Evolutionary conservation across 1,140 invertebrate species (phyloP).

Genomic region (Camponotus vicinus): DNA sequence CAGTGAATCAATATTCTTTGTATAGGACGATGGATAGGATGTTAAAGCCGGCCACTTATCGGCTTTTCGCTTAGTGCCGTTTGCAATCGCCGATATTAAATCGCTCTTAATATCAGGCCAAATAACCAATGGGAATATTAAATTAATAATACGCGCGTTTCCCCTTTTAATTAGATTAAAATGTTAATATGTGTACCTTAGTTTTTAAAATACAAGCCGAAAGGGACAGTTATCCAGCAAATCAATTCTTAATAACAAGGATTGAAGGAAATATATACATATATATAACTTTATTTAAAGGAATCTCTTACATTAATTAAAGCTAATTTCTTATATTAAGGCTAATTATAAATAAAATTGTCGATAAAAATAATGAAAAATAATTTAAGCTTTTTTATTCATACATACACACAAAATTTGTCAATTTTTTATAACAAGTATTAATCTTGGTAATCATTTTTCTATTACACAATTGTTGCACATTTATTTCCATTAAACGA

Average conservation of each 20-base stretch:
- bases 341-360: not conserved
- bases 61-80: constrained; percentile 19
- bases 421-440: not conserved
- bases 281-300: not conserved
- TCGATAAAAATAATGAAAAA: not conserved
- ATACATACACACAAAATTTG: not conserved
- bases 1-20: not conserved
- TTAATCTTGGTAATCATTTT: not conserved
- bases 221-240: not conserved
- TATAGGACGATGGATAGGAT: not conserved
- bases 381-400: not conserved
- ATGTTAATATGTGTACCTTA: not conserved
- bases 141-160: constrained; percentile 21
- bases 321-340: not conserved
- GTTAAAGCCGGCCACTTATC: constrained; percentile 20
- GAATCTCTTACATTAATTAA: not conserved
- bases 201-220: not conserved
- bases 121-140: constrained; percentile 6
- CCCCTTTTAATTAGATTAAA: constrained; percentile 10
- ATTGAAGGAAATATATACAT: too few species aligned
- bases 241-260: not conserved
- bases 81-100: constrained; percentile 29
- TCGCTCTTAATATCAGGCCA: constrained; percentile 1
- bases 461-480: not conserved
- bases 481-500: not conserved